phyloP scores from a whole-genome alignment of 2,888 invertebrate genomes.

The Cryptophagus acutangulus region DNA sequence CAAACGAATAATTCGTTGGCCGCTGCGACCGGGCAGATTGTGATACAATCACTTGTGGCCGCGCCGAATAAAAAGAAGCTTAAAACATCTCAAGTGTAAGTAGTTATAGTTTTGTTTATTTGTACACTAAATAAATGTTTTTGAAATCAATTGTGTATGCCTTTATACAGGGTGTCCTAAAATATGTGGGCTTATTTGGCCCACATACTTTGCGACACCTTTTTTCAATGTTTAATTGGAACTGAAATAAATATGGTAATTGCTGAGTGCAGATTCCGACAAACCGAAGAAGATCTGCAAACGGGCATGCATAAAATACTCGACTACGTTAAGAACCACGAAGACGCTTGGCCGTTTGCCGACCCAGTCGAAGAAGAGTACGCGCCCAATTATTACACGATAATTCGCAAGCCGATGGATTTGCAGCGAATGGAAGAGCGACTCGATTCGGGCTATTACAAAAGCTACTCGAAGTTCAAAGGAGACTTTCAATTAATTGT shows the following conservation, averaged over 20 bases:
- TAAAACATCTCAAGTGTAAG: constrained; percentile 67
- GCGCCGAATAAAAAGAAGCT: constrained; percentile 40
- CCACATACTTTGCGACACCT: too few relatives aligned
- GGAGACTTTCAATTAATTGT: constrained; percentile 88
- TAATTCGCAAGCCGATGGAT: constrained; percentile 79
- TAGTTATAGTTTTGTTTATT: constrained; percentile 19
- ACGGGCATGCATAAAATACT: constrained; percentile 90
- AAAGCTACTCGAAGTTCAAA: constrained; percentile 73
- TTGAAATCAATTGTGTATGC: too few relatives aligned
- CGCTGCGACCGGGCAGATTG: constrained; percentile 77
- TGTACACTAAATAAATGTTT: too few relatives aligned
- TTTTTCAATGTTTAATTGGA: too few relatives aligned
- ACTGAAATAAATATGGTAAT: too few relatives aligned
- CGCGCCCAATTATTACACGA: constrained; percentile 78
- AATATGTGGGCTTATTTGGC: too few relatives aligned
- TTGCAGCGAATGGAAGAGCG: constrained; percentile 82
- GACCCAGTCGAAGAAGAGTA: constrained; percentile 91
- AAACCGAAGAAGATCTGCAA: constrained; percentile 78
- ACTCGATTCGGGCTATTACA: constrained; percentile 75
- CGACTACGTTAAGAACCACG: constrained; percentile 79
- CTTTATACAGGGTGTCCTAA: too few relatives aligned
- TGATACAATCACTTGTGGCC: constrained; percentile 56
- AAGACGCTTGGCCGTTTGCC: constrained; percentile 92
- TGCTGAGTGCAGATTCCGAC: constrained; percentile 63
- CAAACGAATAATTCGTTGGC: constrained; percentile 85